Evolutionary conservation across 2,113 vertebrate species (phyloP).

Genomic region (Eubucco bourcierii): DNA sequence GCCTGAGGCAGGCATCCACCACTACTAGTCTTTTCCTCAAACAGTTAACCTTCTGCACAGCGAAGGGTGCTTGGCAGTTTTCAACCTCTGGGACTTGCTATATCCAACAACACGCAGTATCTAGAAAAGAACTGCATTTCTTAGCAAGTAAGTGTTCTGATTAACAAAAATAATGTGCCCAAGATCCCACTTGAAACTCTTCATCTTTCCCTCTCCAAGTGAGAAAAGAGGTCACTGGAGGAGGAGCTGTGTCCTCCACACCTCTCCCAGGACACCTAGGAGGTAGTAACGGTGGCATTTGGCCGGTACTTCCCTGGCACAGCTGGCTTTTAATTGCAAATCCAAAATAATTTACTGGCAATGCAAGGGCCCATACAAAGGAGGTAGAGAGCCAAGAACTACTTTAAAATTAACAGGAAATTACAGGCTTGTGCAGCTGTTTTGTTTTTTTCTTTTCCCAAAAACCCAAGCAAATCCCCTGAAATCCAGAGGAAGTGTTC

Average conservation of each 20-base stretch:
- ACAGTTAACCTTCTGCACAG: neutral
- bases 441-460: neutral
- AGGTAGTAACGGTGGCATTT: slow-evolving; percentile 43
- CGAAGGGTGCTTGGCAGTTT: neutral
- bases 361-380: neutral
- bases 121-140: neutral
- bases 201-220: neutral
- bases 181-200: slow-evolving; percentile 35
- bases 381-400: slow-evolving; percentile 17
- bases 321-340: slow-evolving; percentile 69
- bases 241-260: neutral
- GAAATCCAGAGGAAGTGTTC: accelerated
- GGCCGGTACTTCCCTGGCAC: slow-evolving; percentile 50
- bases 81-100: neutral
- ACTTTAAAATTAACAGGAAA: slow-evolving; percentile 62
- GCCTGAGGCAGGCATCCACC: neutral
- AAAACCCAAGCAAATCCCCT: neutral
- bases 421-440: neutral
- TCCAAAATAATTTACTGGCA: slow-evolving; percentile 54
- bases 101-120: neutral
- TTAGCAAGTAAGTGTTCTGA: neutral
- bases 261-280: slow-evolving; percentile 26
- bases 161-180: neutral
- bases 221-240: slow-evolving; percentile 23
- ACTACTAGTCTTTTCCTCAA: neutral